phyloP scores from a whole-genome alignment of 92 coral and sea anemone species.

The Galaxea fascicularis region DNA sequence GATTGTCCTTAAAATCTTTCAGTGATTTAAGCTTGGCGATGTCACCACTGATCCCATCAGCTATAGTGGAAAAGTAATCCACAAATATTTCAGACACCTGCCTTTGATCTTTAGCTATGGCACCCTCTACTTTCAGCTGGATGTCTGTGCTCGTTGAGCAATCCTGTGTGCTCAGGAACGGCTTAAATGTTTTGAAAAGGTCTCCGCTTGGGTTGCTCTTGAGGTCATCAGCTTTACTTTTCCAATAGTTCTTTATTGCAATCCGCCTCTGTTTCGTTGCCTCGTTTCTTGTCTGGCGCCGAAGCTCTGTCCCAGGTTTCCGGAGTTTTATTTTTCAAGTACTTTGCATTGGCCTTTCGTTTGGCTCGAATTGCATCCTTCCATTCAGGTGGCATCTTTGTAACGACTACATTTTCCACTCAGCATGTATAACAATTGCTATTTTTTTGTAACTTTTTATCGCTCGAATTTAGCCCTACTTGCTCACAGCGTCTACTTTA shows the following conservation, averaged over 20 bases:
- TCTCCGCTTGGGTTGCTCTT: slow-evolving; percentile 33
- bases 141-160: not conserved
- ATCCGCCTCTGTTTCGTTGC: slow-evolving; percentile 18
- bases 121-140: slow-evolving; percentile 5
- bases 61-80: slow-evolving; percentile 1
- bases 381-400: no score
- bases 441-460: no score
- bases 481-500: no score
- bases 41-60: slow-evolving; percentile 10
- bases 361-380: no score
- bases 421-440: no score
- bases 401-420: no score
- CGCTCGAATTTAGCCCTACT: no score
- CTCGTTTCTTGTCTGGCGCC: no score
- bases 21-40: not conserved
- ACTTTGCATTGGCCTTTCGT: no score
- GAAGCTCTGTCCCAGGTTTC: no score
- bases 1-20: slow-evolving; percentile 19
- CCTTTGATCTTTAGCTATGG: slow-evolving; percentile 1
- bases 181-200: slow-evolving; percentile 24
- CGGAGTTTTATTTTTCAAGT: no score
- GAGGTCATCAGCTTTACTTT: slow-evolving; percentile 24
- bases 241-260: slow-evolving; percentile 20
- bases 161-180: slow-evolving; percentile 11
- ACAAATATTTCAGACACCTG: slow-evolving; percentile 13